These are phyloP conservation scores for Lagria hirta DNA, from an alignment of 2,888 invertebrate genomes.

Conservation along the genomic window DNA sequence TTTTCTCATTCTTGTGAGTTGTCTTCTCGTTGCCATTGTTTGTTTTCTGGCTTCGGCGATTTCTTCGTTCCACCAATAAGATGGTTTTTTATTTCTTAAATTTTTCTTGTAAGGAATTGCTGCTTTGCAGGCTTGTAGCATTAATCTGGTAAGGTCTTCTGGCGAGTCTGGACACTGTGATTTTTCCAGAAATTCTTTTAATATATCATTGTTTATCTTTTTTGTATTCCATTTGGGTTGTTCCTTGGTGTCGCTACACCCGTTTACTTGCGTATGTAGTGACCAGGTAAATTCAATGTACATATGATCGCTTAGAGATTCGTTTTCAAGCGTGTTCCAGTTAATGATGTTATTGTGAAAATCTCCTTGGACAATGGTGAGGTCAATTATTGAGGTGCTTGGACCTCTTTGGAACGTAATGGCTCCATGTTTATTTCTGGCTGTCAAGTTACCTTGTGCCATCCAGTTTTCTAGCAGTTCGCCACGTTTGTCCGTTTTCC, in stretches of 20 bases:
- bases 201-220: too few relatives aligned
- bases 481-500: background rate
- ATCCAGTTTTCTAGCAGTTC: constrained; percentile 1
- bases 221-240: too few relatives aligned
- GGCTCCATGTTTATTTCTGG: constrained; percentile 1
- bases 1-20: background rate
- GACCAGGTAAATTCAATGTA: background rate
- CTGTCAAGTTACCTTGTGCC: background rate
- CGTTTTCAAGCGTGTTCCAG: constrained; percentile 1
- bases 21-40: background rate
- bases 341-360: background rate
- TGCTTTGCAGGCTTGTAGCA: constrained; percentile 1
- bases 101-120: constrained; percentile 2
- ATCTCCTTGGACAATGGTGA: background rate
- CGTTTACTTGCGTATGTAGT: too few relatives aligned
- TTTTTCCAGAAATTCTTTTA: too few relatives aligned
- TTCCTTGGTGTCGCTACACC: too few relatives aligned
- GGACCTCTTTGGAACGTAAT: constrained; percentile 2
- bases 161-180: constrained; percentile 1
- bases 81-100: constrained; percentile 3
- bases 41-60: constrained; percentile 1
- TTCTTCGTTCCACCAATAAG: constrained; percentile 1
- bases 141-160: background rate
- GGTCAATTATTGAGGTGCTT: constrained; percentile 3
- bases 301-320: constrained; percentile 6